Evolutionary conservation across 2,113 vertebrate species (phyloP).

Genomic region (Calypte anna): DNA sequence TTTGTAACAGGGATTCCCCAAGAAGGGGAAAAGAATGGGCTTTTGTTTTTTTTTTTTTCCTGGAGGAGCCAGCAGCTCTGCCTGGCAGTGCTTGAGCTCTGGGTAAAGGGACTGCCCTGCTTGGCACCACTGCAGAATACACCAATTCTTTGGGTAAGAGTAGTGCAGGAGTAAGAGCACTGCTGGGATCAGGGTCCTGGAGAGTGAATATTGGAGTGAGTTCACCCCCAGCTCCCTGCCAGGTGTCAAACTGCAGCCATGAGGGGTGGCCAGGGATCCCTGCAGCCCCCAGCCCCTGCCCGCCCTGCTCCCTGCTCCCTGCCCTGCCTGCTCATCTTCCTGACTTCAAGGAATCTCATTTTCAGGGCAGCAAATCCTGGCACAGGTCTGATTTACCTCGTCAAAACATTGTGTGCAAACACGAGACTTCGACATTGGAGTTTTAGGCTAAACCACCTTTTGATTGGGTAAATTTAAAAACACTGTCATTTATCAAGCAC

Average conservation of each 20-base stretch:
- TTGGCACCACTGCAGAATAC: background rate
- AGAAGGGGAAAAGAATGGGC: too few relatives aligned
- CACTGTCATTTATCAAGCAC: background rate
- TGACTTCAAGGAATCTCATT: background rate
- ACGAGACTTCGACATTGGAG: background rate
- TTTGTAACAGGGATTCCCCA: background rate
- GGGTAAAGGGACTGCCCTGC: background rate
- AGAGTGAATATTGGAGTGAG: accelerated
- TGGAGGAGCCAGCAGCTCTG: background rate
- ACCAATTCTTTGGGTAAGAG: background rate
- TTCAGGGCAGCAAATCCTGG: background rate
- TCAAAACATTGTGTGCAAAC: background rate
- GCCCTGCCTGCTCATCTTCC: background rate
- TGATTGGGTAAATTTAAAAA: background rate
- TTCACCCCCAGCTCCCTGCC: accelerated
- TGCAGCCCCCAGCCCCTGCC: accelerated
- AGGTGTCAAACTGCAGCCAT: background rate
- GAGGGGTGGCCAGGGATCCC: background rate
- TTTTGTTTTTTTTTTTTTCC: background rate
- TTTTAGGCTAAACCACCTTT: background rate
- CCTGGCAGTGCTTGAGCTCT: background rate
- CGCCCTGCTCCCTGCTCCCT: too few relatives aligned
- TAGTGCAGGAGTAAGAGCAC: background rate
- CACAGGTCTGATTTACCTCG: background rate
- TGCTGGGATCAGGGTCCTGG: accelerated